Evolutionary conservation across 2,888 invertebrate species (phyloP).

Genomic region (Sarcophaga carnaria): DNA sequence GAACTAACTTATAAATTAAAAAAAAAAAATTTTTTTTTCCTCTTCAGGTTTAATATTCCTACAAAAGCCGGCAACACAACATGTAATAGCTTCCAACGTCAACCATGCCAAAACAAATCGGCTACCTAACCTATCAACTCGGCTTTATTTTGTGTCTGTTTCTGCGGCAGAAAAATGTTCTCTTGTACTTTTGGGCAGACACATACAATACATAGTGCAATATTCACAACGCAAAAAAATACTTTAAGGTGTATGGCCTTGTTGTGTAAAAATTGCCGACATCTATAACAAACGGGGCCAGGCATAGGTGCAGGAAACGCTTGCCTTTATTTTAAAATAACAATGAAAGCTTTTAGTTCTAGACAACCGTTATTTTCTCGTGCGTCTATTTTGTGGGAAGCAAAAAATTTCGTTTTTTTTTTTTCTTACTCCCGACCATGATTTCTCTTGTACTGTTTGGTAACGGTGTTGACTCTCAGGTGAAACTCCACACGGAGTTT

Average conservation of each 20-base stretch:
- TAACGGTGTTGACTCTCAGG: slow-evolving; percentile 2
- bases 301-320: no score
- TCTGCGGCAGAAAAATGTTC: slow-evolving; percentile 31
- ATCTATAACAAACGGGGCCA: no score
- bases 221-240: slow-evolving; percentile 4
- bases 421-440: background rate
- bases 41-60: slow-evolving; percentile 75
- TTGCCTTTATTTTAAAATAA: no score
- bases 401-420: slow-evolving; percentile 2
- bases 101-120: slow-evolving; percentile 22
- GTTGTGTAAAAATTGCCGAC: slow-evolving; percentile 35
- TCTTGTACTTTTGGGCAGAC: background rate
- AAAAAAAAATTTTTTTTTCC: no score
- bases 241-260: slow-evolving; percentile 52
- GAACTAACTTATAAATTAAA: no score
- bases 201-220: background rate
- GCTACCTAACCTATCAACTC: slow-evolving; percentile 30
- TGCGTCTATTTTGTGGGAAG: background rate
- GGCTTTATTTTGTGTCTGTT: slow-evolving; percentile 11
- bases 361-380: background rate
- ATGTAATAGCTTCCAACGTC: slow-evolving; percentile 4
- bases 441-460: background rate
- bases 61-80: slow-evolving; percentile 54
- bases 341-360: background rate
- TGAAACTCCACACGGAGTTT: no score